phyloP scores from a whole-genome alignment of 1,140 invertebrate genomes.

The Aporrectodea caliginosa region DNA sequence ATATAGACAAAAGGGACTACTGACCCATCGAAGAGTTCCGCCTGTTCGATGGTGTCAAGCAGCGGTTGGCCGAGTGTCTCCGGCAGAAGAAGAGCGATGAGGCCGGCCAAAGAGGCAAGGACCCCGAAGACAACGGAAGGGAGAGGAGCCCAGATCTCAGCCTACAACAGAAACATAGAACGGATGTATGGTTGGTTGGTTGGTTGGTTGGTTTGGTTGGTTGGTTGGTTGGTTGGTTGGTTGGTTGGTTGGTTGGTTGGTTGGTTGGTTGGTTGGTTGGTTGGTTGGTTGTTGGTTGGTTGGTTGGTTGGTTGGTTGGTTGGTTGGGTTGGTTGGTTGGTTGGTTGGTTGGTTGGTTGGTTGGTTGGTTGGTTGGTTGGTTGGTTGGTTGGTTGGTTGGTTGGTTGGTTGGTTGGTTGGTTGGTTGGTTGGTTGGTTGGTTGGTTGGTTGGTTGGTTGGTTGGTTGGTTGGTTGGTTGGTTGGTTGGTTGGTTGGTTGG shows the following conservation, averaged over 20 bases:
- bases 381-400: slow-evolving; percentile 6
- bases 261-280: slow-evolving; percentile 15
- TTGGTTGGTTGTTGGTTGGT: too few species aligned
- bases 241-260: slow-evolving; percentile 15
- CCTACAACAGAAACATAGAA: too few species aligned
- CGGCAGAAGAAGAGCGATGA: slow-evolving; percentile 23
- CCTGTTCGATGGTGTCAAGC: slow-evolving; percentile 25
- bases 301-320: too few species aligned
- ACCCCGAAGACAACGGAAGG: slow-evolving; percentile 25
- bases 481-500: slow-evolving; percentile 15
- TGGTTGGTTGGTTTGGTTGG: too few species aligned
- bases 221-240: slow-evolving; percentile 9
- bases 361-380: slow-evolving; percentile 6
- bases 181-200: too few species aligned
- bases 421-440: background rate
- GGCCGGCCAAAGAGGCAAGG: slow-evolving; percentile 15
- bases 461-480: slow-evolving; percentile 4
- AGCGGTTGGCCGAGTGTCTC: slow-evolving; percentile 26
- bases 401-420: slow-evolving; percentile 6
- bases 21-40: slow-evolving; percentile 24
- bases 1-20: too few species aligned
- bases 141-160: slow-evolving; percentile 37
- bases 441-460: slow-evolving; percentile 6
- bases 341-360: slow-evolving; percentile 14
- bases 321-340: too few species aligned